A percentile compares a stretch with the other conserved stretches of the same genome.
Conservation (phyloP, 2,113 vertebrate species). For the Prunella himalayana region DNA sequence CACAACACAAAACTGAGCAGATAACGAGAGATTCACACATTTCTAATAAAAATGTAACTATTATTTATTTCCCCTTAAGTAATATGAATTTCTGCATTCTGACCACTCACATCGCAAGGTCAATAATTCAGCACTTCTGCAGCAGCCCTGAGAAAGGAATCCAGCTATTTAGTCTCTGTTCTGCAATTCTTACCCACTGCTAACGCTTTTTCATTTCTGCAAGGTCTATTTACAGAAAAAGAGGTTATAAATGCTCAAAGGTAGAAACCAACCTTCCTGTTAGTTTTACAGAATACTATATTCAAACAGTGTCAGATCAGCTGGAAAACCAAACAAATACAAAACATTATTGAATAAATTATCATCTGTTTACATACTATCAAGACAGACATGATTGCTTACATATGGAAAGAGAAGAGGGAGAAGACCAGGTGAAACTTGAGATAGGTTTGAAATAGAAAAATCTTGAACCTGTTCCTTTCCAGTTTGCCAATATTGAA, state of each 20-base stretch:
- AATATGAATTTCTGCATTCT: background rate
- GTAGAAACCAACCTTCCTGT: background rate
- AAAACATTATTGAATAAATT: background rate
- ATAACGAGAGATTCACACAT: background rate
- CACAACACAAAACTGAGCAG: background rate
- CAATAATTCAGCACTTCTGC: background rate
- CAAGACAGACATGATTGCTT: background rate
- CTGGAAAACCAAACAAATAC: background rate
- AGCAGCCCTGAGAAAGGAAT: background rate
- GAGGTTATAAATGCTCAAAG: background rate
- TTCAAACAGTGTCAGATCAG: background rate
- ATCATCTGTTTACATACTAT: background rate
- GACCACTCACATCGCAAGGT: background rate
- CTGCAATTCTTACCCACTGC: background rate
- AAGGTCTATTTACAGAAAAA: background rate
- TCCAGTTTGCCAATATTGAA: background rate
- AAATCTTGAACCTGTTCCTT: background rate
- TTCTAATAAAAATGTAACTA: background rate
- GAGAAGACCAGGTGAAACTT: background rate
- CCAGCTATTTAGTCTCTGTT: background rate
- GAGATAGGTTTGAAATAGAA: background rate
- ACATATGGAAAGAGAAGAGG: background rate
- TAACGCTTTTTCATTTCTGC: background rate
- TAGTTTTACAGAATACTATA: background rate
- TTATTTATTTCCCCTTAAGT: background rate